Evolutionary conservation across 2,113 vertebrate genomes (phyloP).

Genomic region (Gasterosteus nipponicus): DNA sequence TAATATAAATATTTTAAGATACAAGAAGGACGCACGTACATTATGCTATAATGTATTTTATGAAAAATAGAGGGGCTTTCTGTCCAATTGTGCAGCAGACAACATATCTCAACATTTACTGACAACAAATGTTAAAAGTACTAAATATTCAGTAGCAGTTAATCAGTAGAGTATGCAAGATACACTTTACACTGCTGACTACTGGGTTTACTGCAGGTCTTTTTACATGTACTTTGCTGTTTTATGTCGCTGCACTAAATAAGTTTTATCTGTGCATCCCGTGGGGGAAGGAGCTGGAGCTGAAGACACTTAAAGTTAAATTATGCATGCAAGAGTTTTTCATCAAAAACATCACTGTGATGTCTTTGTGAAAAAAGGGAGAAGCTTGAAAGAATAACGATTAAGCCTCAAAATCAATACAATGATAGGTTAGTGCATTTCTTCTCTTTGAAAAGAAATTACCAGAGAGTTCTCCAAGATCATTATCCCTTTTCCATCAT

Average conservation of each 20-base stretch:
- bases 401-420: constrained; percentile 48
- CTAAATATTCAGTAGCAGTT: constrained; percentile 7
- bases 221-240: not conserved
- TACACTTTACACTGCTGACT: not conserved
- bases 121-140: not conserved
- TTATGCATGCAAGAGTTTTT: constrained; percentile 21
- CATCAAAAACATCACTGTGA: constrained; percentile 37
- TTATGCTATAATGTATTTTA: not conserved
- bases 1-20: constrained; percentile 3
- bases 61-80: not conserved
- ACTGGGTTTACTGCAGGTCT: not conserved
- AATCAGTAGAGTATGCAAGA: not conserved
- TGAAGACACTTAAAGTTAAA: constrained; percentile 33
- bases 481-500: constrained; percentile 43
- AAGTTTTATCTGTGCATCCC: constrained; percentile 3
- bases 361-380: not conserved
- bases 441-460: constrained; percentile 37
- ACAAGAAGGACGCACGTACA: not conserved
- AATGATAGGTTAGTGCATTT: constrained; percentile 42
- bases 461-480: constrained; percentile 19
- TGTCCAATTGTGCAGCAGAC: not conserved
- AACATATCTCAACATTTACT: not conserved
- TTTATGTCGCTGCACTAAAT: not conserved
- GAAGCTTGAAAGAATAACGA: constrained; percentile 25
- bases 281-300: not conserved